These are phyloP conservation scores for Microchrysa polita DNA, from an alignment of 2,888 invertebrate genomes.

Conservation along the genomic window DNA sequence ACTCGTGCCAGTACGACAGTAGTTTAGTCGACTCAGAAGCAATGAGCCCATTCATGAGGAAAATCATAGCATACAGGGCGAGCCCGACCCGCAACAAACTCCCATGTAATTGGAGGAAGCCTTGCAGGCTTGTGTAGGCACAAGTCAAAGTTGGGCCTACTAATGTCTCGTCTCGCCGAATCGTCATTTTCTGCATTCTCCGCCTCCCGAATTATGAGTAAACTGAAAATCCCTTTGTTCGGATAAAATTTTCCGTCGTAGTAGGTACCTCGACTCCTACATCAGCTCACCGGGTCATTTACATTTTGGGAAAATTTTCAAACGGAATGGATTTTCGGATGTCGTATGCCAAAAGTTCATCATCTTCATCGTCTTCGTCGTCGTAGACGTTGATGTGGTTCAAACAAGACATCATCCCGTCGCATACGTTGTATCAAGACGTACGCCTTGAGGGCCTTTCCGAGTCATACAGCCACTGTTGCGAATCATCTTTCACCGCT, in stretches of 20 bases:
- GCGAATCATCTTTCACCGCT: too few relatives aligned
- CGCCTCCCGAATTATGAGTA: too few relatives aligned
- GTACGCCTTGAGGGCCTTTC: too few relatives aligned
- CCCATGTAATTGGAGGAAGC: background rate
- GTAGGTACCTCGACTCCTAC: too few relatives aligned
- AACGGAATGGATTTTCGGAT: constrained; percentile 30
- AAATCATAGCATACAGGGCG: background rate
- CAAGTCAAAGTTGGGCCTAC: too few relatives aligned
- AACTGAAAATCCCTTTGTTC: too few relatives aligned
- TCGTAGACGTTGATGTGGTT: background rate
- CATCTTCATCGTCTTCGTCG: constrained; percentile 1
- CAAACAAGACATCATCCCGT: too few relatives aligned
- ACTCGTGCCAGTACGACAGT: background rate
- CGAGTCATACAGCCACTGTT: background rate
- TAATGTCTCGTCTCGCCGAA: too few relatives aligned
- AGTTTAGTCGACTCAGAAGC: background rate
- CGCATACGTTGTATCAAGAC: background rate
- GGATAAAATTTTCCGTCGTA: too few relatives aligned
- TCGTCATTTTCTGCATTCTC: too few relatives aligned
- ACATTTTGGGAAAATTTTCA: background rate
- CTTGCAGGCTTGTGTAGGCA: background rate
- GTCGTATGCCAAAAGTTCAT: constrained; percentile 40
- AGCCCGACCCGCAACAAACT: background rate
- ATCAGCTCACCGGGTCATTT: too few relatives aligned
- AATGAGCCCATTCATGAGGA: background rate